A percentile compares a stretch with the other conserved stretches of the same genome.
phyloP scores from a whole-genome alignment of 2,797 vertebrate species.

The Ctenochaetus hawaiiensis region DNA sequence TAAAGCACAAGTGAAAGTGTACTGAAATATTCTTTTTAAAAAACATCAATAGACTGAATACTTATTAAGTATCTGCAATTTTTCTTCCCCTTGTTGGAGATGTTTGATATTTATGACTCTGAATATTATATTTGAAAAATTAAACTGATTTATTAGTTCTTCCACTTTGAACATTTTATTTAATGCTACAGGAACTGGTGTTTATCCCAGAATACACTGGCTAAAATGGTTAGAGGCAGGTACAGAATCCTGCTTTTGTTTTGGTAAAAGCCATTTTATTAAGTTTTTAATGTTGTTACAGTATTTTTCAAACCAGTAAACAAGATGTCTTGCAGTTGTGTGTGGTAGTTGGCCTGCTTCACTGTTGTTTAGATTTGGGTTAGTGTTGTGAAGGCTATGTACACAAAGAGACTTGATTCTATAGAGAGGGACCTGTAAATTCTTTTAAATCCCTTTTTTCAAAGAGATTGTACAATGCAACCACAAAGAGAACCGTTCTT shows the following conservation, averaged over 20 bases:
- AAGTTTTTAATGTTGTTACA: neutral
- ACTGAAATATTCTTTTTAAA: neutral
- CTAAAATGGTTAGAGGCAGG: neutral
- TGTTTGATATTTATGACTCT: neutral
- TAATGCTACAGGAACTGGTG: too few relatives aligned
- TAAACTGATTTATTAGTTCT: neutral
- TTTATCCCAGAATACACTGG: too few relatives aligned
- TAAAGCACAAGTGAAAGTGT: neutral
- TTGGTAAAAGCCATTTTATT: neutral
- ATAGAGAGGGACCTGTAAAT: neutral
- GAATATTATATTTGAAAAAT: neutral
- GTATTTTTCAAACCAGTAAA: neutral
- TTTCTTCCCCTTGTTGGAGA: neutral
- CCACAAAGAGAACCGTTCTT: too few relatives aligned
- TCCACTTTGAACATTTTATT: too few relatives aligned
- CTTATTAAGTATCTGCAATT: neutral
- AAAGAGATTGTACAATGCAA: too few relatives aligned
- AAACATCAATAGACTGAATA: conserved; percentile 1
- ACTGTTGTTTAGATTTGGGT: neutral
- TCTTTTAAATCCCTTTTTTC: too few relatives aligned
- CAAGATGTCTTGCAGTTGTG: neutral
- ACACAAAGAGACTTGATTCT: neutral
- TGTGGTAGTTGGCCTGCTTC: neutral
- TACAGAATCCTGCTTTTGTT: neutral
- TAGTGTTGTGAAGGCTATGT: neutral